phyloP scores from a whole-genome alignment of 1,140 invertebrate genomes.

The Brachionus calyciflorus region DNA sequence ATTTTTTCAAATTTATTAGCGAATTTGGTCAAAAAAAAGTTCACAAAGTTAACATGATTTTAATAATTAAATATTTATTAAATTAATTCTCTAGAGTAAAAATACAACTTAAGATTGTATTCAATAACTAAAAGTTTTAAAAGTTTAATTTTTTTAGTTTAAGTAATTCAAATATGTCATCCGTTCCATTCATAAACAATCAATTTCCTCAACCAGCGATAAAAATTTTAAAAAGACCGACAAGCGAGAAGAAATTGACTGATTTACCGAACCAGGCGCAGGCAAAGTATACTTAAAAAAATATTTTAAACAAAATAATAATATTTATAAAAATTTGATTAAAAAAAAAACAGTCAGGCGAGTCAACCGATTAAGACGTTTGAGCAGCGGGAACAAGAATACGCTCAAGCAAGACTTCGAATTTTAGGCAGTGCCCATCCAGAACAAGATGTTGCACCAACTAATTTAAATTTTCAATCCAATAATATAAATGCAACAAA shows the following conservation, averaged over 20 bases:
- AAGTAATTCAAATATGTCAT: not conserved
- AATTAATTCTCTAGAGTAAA: no score
- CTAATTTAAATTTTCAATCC: not conserved
- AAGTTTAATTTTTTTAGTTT: not conserved
- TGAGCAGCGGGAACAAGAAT: slow-evolving; percentile 45
- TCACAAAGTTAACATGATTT: no score
- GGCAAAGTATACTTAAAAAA: not conserved
- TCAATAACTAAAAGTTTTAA: not conserved
- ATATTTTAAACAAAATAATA: no score
- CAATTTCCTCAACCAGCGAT: slow-evolving; percentile 18
- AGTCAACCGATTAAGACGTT: slow-evolving; percentile 33
- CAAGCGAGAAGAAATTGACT: slow-evolving; percentile 21
- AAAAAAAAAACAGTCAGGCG: no score
- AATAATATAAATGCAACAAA: not conserved
- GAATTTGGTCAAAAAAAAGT: no score
- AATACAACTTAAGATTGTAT: not conserved
- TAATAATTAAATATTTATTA: no score
- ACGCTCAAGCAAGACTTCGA: slow-evolving; percentile 37
- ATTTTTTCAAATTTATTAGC: no score
- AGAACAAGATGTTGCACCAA: not conserved
- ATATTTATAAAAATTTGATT: no score
- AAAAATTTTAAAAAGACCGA: slow-evolving; percentile 40
- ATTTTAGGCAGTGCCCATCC: slow-evolving; percentile 39
- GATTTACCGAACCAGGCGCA: not conserved
- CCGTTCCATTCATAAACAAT: slow-evolving; percentile 8